Conservation (phyloP, 30 jellyfish, hydroid and myxozoan species). For the Cassiopea xamachana region DNA sequence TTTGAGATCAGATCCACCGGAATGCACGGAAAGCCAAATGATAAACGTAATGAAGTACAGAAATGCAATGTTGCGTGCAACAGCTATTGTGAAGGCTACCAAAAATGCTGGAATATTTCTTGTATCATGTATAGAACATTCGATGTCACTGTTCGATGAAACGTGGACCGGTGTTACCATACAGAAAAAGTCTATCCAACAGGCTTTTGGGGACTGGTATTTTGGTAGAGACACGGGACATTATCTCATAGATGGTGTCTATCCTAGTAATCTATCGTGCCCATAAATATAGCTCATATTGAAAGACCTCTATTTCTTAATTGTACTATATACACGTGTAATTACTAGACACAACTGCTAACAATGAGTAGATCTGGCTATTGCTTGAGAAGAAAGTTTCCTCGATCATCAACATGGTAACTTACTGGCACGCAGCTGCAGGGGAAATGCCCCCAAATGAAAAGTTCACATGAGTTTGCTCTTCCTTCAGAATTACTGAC, state of each 20-base stretch:
- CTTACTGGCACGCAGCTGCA: no score
- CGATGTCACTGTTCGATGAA: constrained; percentile 96
- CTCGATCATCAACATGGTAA: no score
- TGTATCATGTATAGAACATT: constrained; percentile 97
- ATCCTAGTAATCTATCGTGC: constrained; percentile 98
- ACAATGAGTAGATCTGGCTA: no score
- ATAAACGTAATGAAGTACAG: constrained; percentile 92
- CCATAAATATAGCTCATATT: constrained; percentile 55
- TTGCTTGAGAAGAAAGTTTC: no score
- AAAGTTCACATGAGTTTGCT: no score
- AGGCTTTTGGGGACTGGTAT: constrained; percentile 99
- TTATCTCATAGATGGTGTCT: constrained; percentile 84
- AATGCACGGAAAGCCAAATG: constrained; percentile 94
- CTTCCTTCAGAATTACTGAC: no score
- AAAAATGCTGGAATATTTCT: constrained; percentile 92
- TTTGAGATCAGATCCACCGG: constrained; percentile 99
- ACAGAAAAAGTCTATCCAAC: constrained; percentile 89
- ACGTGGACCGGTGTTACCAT: constrained; percentile 96
- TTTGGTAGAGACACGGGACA: constrained; percentile 83
- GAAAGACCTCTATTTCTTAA: neutral
- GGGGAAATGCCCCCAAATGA: no score
- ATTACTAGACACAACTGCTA: no score
- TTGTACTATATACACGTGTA: no score
- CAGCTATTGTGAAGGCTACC: constrained; percentile 70
- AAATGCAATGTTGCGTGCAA: constrained; percentile 89